A percentile compares a stretch with the other conserved stretches of the same genome.
Evolutionary conservation across 2,113 vertebrate species (phyloP).

Genomic region (Halcyon malimbica): DNA sequence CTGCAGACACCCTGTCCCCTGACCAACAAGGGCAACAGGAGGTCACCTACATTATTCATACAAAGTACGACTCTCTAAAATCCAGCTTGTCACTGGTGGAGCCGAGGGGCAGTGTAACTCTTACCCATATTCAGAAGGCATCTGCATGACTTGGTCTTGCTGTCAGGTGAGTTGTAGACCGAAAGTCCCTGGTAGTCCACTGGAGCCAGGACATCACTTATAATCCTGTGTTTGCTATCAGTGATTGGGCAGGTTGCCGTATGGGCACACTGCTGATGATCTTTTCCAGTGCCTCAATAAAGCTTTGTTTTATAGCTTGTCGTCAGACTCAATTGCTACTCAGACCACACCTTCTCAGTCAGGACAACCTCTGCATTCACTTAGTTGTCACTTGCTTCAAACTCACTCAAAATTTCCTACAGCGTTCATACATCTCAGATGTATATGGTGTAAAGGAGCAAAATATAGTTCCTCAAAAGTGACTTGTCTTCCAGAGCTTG

Average conservation of each 20-base stretch:
- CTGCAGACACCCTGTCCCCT: not conserved
- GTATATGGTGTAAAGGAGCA: not conserved
- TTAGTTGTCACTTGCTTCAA: not conserved
- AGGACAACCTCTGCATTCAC: not conserved
- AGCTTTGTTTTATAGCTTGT: not conserved
- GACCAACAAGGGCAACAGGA: not conserved
- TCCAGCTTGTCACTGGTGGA: accelerated
- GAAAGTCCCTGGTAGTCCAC: not conserved
- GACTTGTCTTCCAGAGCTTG: not conserved
- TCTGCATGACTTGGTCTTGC: not conserved
- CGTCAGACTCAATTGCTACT: not conserved
- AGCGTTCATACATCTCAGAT: not conserved
- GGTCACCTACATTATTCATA: accelerated
- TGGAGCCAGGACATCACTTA: not conserved
- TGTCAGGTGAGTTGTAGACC: not conserved
- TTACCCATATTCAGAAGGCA: not conserved
- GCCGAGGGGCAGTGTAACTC: not conserved
- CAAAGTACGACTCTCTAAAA: not conserved
- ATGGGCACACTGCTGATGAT: not conserved
- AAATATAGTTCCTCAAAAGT: not conserved
- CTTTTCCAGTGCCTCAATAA: not conserved
- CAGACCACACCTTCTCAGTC: not conserved
- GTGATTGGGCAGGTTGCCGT: accelerated
- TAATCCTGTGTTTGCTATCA: not conserved
- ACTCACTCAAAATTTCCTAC: not conserved